A percentile compares a stretch with the other conserved stretches of the same genome.
These are phyloP conservation scores for Enteromius trimaculatus DNA, from an alignment of 2,797 vertebrate species.

Conservation along the genomic window DNA sequence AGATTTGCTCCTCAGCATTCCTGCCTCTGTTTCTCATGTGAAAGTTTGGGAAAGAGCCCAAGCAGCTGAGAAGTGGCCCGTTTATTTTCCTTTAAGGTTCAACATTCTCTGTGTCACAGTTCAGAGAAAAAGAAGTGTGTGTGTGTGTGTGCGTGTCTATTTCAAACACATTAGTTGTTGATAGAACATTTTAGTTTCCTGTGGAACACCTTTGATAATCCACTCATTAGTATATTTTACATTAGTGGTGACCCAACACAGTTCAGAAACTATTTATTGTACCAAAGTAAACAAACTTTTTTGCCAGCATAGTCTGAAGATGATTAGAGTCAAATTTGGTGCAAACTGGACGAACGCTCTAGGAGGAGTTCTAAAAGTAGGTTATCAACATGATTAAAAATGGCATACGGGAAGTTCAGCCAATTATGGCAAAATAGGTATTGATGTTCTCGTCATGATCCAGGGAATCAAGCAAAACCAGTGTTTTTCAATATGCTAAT, in stretches of 20 bases:
- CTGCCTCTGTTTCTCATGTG: constrained; percentile 91
- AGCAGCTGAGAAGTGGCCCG: constrained; percentile 76
- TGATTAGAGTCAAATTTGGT: too few relatives aligned
- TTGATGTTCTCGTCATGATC: too few relatives aligned
- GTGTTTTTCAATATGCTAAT: too few relatives aligned
- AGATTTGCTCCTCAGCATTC: constrained; percentile 73
- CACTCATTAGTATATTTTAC: background rate
- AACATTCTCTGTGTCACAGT: constrained; percentile 67
- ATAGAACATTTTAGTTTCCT: background rate
- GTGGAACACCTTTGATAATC: background rate
- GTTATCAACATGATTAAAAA: too few relatives aligned
- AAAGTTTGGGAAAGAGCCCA: constrained; percentile 81
- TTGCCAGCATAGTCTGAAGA: too few relatives aligned
- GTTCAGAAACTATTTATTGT: background rate
- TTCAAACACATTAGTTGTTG: constrained; percentile 6
- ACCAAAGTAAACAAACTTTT: background rate
- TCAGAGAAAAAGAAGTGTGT: constrained; percentile 57
- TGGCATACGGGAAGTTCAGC: too few relatives aligned
- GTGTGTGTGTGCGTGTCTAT: constrained; percentile 19
- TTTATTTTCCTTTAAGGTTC: constrained; percentile 71
- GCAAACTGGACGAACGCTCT: too few relatives aligned
- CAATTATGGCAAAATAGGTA: too few relatives aligned
- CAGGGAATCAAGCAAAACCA: too few relatives aligned
- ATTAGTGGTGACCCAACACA: background rate
- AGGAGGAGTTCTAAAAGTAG: too few relatives aligned